Base-by-base conservation (phyloP, 1,140 invertebrate genomes). In the Apis cerana region DNA sequence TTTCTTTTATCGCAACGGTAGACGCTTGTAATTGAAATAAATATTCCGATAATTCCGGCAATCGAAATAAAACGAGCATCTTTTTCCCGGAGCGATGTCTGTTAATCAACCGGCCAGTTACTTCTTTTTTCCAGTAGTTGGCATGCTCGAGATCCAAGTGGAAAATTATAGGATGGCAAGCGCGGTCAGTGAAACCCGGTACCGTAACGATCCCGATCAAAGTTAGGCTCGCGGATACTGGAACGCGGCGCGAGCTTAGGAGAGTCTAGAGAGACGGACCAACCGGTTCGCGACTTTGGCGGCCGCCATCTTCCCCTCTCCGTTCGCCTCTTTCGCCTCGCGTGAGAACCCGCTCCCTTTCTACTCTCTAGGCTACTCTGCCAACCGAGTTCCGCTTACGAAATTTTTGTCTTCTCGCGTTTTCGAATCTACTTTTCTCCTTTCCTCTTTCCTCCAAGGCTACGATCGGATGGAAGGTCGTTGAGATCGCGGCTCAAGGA, bases 271-370 rank as follows among this genome's bases (percentile, higher is more conserved):
- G 83, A 89, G 89, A 90, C 88, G 88, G 79, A 89, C 88, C 90
- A 93, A 94, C 93, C 93, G 93, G 93, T 94, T 94, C 88, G 90
- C 89, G 87, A 89, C 91, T 93, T 93, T 93, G 90, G 90, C 90
- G 85, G 89, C 89, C 90, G 92, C 92, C 92, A 93, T 93, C 91
- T 93, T 93, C 89, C 87, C 90, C 85, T 91, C 88, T 88, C 90
- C 90, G 88, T 90, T 89, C 72, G 81, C 91, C 89, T 92, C 88
- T 90, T 84, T 91, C 85, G 88, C 84, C 88, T 89, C 85, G 90
- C 91, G 91, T 91, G 87, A 91, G 89, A 90, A 91, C 90, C 91
- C 88, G 91, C 90, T 91, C 88, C 75, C 87, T 86, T 86, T 88
- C 87, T 74, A 79, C 75, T 82, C 87, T 65, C 70, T 43, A 27